Base-by-base conservation (phyloP, 2,888 invertebrate genomes). In the Dromius quadrimaculatus region DNA sequence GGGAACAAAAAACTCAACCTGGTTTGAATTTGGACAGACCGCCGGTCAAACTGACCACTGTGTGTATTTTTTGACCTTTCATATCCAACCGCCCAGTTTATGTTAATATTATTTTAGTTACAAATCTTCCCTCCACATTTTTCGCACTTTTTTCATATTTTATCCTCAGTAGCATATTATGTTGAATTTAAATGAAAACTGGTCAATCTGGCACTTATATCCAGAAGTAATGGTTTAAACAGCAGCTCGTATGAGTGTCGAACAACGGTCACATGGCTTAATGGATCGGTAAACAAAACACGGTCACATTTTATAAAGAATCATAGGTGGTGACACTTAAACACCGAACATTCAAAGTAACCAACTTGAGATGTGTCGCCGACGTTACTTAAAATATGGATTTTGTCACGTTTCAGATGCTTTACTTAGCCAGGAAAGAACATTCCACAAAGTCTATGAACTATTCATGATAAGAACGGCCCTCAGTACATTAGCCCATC, bases 321-420 rank as follows among this genome's bases (percentile, higher is more conserved):
- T 11, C 38, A 38, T 38, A 5, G 41, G 41, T 41, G 41, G 41
- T 41, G 41, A 41, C 15, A 41, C 41, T 17, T 17, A 41, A 15
- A 6, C 15, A 41, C 13, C 41, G 41, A 28, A 57, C 23, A 57
- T 57, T 57, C 19, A 28, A 34, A 57, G 57, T 57, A 57, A 43
- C 41, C 41, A 61, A 20, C 41, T 62, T 62, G 22, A 62, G 28
- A 41, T 62, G 41, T 43, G 50, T 54, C 41, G 41, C 15, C 22
- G 50, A 3, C 15, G 28, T 57, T 57, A 32, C 43, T 43, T 28
- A 62, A 62, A 38, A 61, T 61, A 62, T 62, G 43, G 43, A 38
- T 62, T 62, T 62, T 62, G 62, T 62, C 62, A 62, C 62, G 62
- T 62, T 43, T 11, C n/a, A n/a, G 36, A 8, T 36, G 36, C 36